Evolutionary conservation across 2,888 invertebrate species (phyloP).

Genomic region (Rhamnusium bicolor): DNA sequence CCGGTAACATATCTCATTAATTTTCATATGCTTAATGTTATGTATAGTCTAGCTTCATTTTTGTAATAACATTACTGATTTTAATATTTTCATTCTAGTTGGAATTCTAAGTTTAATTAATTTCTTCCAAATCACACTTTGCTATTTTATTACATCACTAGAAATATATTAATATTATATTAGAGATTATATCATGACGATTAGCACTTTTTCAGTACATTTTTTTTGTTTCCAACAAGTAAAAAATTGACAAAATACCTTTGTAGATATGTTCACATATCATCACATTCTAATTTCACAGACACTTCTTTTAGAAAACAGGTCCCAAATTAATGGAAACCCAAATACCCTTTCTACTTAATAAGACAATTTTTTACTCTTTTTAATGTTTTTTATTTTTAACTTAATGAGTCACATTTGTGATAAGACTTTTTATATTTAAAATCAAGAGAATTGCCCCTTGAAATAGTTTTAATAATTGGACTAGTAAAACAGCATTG

Average conservation of each 20-base stretch:
- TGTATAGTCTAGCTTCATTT: too few relatives aligned
- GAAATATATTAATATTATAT: neutral
- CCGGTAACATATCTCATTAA: too few relatives aligned
- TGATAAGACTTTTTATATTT: neutral
- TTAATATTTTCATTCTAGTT: neutral
- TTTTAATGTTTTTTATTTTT: neutral
- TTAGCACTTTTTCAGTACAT: conserved; percentile 14
- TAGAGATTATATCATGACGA: conserved; percentile 12
- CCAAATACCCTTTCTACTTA: neutral
- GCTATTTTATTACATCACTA: neutral
- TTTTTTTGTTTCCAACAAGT: conserved; percentile 11
- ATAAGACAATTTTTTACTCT: conserved; percentile 11
- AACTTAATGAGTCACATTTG: neutral
- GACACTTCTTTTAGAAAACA: neutral
- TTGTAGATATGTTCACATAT: conserved; percentile 13
- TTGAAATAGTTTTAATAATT: neutral
- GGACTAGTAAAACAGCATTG: conserved; percentile 6
- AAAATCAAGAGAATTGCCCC: neutral
- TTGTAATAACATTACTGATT: too few relatives aligned
- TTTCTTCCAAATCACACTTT: neutral
- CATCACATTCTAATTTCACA: conserved; percentile 23
- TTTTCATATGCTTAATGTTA: too few relatives aligned
- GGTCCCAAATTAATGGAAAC: neutral
- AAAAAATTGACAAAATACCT: conserved; percentile 27
- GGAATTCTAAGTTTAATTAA: neutral